Base-by-base conservation (phyloP, 2,888 invertebrate genomes). In the Megamerina dolium region DNA sequence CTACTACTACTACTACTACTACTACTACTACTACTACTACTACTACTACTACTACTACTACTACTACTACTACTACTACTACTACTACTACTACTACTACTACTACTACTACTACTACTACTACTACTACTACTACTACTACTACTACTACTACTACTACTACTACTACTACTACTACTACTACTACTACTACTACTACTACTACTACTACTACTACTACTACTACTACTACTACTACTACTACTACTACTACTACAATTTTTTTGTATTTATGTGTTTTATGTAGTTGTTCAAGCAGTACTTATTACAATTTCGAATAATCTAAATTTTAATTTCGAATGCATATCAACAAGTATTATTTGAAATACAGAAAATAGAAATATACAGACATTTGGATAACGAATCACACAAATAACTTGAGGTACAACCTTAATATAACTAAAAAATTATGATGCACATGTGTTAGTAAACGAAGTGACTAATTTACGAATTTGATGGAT, bases 1-100 rank as follows among this genome's bases (percentile, higher is more conserved):
- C 18, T 35, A 35, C 18, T 35, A 35, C 18, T 35, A 35, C 18
- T 35, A 35, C 18, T 35, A 35, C 18, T 35, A 35, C 18, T 35
- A 35, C 18, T 35, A 19, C 18, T 35, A 35, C 18, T 35, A 35
- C 18, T 35, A 35, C 18, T 35, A 35, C 18, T 35, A 35, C 18
- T 35, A 35, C 18, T 35, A 35, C 18, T 35, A 35, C 18, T 35
- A 35, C 18, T 19, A 35, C 18, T 19, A 35, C 18, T 19, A 35
- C n/a, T 19, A 35, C 18, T 35, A 35, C 18, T 35, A 35, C 18
- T 35, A 35, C 18, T 35, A 20, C 18, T 35, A 35, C 18, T 35
- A 35, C 18, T 35, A 35, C 6, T 35, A 35, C 18, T 35, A 35
- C 18, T 35, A 35, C 18, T 35, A 35, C 18, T 35, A 35, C 18